Evolutionary conservation across 2,113 vertebrate species (phyloP).

Genomic region (Pomatostomus ruficeps): DNA sequence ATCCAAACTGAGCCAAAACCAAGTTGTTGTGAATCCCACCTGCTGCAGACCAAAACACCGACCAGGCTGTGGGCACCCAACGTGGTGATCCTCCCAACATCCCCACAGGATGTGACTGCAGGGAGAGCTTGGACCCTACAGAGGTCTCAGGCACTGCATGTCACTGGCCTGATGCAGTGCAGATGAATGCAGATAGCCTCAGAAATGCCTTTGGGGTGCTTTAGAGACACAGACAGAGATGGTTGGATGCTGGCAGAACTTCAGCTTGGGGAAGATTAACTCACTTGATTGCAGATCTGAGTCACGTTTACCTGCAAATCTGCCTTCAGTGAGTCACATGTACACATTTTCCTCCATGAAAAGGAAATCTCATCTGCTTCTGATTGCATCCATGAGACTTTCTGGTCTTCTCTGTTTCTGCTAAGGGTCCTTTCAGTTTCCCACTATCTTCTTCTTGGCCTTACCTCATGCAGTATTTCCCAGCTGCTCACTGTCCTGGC

Average conservation of each 20-base stretch:
- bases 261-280: background rate
- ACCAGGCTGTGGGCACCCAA: background rate
- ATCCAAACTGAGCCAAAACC: background rate
- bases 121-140: background rate
- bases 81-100: rapidly evolving
- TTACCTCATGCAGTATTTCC: background rate
- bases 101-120: background rate
- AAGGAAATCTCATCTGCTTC: background rate
- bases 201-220: background rate
- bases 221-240: background rate
- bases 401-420: background rate
- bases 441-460: background rate
- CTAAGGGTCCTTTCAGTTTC: background rate
- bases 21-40: background rate
- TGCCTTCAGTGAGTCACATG: background rate
- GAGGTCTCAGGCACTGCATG: background rate
- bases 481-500: background rate
- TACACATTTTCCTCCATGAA: background rate
- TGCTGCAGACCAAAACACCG: background rate
- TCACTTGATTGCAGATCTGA: background rate
- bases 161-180: background rate
- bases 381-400: background rate
- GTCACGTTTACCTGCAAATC: background rate
- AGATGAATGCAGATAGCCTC: background rate
- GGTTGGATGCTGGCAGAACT: background rate